phyloP scores from a whole-genome alignment of 2,113 vertebrate genomes.

The Stomatorhinus ivindoensis region DNA sequence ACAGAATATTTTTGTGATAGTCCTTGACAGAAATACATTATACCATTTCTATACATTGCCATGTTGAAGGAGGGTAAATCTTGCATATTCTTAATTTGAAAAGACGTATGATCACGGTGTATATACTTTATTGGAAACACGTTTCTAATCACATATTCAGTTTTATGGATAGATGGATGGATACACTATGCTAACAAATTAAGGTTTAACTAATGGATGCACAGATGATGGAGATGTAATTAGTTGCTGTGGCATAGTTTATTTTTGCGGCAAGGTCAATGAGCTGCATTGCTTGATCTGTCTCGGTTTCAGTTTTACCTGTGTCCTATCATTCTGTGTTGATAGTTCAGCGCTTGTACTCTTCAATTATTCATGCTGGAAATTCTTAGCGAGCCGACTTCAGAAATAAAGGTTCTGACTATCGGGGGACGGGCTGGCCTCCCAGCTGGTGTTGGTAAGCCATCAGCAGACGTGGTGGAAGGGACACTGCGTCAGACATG shows the following conservation, averaged over 20 bases:
- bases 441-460: background rate
- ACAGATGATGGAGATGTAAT: background rate
- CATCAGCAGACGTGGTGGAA: background rate
- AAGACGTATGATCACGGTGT: background rate
- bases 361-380: constrained; percentile 22
- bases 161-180: background rate
- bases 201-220: background rate
- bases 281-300: background rate
- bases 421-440: background rate
- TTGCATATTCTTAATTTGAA: background rate
- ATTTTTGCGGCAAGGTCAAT: background rate
- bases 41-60: background rate
- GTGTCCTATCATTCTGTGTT: background rate
- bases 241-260: constrained; percentile 1
- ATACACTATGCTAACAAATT: background rate
- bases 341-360: constrained; percentile 15
- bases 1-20: background rate
- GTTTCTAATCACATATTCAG: background rate
- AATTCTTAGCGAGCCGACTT: background rate
- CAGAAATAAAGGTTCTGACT: constrained; percentile 12
- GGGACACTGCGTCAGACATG: background rate
- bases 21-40: constrained; percentile 5
- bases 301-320: background rate
- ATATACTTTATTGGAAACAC: background rate
- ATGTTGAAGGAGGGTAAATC: background rate